Conservation (phyloP, 2,797 vertebrate species). For the Valencia hispanica region DNA sequence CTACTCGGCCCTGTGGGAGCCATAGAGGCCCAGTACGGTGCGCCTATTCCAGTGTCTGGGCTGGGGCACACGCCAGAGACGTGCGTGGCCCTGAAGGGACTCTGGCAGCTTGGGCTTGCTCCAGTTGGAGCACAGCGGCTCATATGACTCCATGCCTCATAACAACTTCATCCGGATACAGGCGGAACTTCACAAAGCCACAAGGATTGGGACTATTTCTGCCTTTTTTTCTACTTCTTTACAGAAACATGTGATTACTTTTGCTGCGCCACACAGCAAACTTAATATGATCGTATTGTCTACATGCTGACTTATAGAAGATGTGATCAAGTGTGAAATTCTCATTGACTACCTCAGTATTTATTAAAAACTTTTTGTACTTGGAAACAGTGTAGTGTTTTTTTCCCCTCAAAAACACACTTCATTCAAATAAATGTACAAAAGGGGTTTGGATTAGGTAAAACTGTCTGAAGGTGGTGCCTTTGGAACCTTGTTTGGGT, state of each 20-base stretch:
- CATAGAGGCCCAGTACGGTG: not conserved
- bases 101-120: conserved; percentile 3
- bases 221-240: conserved; percentile 12
- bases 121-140: not conserved
- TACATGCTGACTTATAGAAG: conserved; percentile 9
- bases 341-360: conserved; percentile 72
- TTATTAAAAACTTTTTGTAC: conserved; percentile 70
- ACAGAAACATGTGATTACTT: not conserved
- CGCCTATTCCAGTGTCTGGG: not conserved
- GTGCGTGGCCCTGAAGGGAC: not conserved
- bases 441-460: not conserved
- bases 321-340: conserved; percentile 43
- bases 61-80: not conserved
- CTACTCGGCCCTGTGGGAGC: not conserved
- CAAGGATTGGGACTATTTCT: not conserved
- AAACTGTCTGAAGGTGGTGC: not conserved
- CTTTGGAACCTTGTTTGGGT: conserved; percentile 49
- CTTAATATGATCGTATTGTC: not conserved
- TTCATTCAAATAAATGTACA: not conserved
- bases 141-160: conserved; percentile 35
- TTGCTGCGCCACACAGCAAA: conserved; percentile 4
- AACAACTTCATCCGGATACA: conserved; percentile 7
- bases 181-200: not conserved
- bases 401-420: not conserved
- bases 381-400: conserved; percentile 9